phyloP scores from a whole-genome alignment of 2,797 vertebrate species.

The Sebastes glaucus region DNA sequence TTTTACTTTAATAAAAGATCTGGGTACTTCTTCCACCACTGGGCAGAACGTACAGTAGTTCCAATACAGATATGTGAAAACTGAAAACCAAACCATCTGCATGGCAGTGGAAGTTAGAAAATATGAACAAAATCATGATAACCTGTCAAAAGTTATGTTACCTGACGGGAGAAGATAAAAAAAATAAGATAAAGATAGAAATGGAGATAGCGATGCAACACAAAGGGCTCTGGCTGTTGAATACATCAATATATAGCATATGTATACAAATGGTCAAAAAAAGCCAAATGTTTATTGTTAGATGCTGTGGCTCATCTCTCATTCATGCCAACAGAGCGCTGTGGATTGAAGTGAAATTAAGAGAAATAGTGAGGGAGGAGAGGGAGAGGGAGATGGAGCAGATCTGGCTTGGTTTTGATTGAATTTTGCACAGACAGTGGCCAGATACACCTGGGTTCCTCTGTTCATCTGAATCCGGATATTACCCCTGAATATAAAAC shows the following conservation, averaged over 20 bases:
- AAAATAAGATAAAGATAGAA: conserved; percentile 1
- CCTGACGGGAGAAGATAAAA: conserved; percentile 6
- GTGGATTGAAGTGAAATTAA: conserved; percentile 68
- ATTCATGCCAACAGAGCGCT: conserved; percentile 39
- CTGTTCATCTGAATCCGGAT: conserved; percentile 67
- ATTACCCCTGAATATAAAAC: conserved; percentile 74
- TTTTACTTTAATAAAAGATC: no score
- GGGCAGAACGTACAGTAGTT: background rate
- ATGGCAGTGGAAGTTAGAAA: background rate
- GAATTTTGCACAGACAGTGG: conserved; percentile 66
- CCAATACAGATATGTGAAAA: background rate
- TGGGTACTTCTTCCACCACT: background rate
- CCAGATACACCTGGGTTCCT: conserved; percentile 75
- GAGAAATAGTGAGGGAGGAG: conserved; percentile 47
- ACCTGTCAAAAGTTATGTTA: conserved; percentile 19
- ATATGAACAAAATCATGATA: conserved; percentile 10
- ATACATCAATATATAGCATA: background rate
- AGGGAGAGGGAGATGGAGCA: conserved; percentile 30
- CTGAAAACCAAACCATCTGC: background rate
- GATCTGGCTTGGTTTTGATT: conserved; percentile 71
- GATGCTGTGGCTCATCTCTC: conserved; percentile 39
- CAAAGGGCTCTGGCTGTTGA: background rate
- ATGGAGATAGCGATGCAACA: conserved; percentile 24
- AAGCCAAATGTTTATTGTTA: conserved; percentile 38
- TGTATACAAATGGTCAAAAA: conserved; percentile 22